Evolutionary conservation across 35 echinoderm and acorn worm genomes (phyloP).

Genomic region (Patiria miniata): DNA sequence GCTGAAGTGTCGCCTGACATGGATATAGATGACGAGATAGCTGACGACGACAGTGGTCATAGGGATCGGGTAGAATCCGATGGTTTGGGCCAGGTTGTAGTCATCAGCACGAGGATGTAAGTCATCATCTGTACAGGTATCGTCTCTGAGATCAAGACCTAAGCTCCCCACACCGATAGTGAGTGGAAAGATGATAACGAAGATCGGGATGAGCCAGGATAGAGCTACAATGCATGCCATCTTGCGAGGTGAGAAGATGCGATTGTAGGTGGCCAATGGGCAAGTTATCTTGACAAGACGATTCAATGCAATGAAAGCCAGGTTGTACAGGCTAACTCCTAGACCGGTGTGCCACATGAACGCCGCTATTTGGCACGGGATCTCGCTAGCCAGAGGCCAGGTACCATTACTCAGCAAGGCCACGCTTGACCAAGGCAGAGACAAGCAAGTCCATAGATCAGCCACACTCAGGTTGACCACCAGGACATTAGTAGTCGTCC

Average conservation of each 20-base stretch:
- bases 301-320: slow-evolving; percentile 57
- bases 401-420: slow-evolving; percentile 55
- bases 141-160: slow-evolving; percentile 52
- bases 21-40: slow-evolving; percentile 56
- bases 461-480: slow-evolving; percentile 82
- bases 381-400: slow-evolving; percentile 59
- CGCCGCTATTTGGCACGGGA: slow-evolving; percentile 57
- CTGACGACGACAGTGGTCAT: slow-evolving; percentile 65
- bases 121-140: slow-evolving; percentile 37
- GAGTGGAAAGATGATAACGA: slow-evolving; percentile 3
- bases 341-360: slow-evolving; percentile 48
- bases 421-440: slow-evolving; percentile 61
- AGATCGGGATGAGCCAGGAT: slow-evolving; percentile 57
- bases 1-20: slow-evolving; percentile 53
- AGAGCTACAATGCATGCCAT: slow-evolving; percentile 36
- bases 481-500: slow-evolving; percentile 67
- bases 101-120: slow-evolving; percentile 40
- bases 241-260: slow-evolving; percentile 38
- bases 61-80: slow-evolving; percentile 57
- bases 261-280: slow-evolving; percentile 29
- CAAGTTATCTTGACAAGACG: slow-evolving; percentile 58
- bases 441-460: slow-evolving; percentile 71
- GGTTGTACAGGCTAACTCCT: slow-evolving; percentile 69
- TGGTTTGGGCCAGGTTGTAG: slow-evolving; percentile 42
- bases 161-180: slow-evolving; percentile 49